Conservation (phyloP, 2,113 vertebrate species). For the Hydropotes inermis region DNA sequence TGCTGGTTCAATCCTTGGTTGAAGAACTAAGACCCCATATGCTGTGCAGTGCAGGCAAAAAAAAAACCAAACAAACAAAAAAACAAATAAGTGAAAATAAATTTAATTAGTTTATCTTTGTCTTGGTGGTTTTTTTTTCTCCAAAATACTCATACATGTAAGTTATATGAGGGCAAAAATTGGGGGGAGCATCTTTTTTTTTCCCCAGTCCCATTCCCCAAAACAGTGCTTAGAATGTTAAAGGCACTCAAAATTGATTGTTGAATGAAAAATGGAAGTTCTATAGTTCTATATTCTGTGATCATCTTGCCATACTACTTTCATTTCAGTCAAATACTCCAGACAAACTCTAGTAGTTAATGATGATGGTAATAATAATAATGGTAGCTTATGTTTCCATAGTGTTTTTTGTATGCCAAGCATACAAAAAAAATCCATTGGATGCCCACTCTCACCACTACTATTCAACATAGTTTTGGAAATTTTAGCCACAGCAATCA, state of each 20-base stretch:
- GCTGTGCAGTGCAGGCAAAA: neutral
- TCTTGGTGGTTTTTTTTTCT: neutral
- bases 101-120: neutral
- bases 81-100: neutral
- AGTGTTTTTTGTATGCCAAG: neutral
- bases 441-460: neutral
- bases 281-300: neutral
- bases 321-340: neutral
- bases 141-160: neutral
- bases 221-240: neutral
- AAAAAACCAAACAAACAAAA: neutral
- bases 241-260: neutral
- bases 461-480: neutral
- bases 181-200: neutral
- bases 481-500: neutral
- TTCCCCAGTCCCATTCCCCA: neutral
- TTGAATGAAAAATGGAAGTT: neutral
- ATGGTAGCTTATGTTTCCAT: neutral
- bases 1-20: neutral
- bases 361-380: neutral
- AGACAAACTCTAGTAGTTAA: neutral
- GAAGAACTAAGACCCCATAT: neutral
- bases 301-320: neutral
- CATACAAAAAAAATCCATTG: neutral
- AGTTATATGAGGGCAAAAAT: neutral